Conservation (phyloP, 1,140 invertebrate species). For the Drosophila pruinosa region DNA sequence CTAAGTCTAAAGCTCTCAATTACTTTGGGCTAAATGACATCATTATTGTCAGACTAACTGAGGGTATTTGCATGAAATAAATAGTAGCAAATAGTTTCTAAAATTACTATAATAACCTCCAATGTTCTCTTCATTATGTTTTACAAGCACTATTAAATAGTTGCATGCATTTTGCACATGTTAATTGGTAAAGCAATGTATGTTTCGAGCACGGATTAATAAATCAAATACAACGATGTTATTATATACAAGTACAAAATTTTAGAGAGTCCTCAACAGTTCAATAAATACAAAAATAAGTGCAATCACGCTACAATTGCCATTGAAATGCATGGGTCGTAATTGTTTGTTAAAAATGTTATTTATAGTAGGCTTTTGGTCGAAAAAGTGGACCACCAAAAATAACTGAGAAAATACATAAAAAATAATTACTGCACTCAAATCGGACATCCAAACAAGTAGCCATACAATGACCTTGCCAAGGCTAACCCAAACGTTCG, state of each 20-base stretch:
- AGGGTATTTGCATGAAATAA: background rate
- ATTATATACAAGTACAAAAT: background rate
- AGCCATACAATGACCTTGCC: constrained; percentile 52
- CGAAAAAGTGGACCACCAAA: background rate
- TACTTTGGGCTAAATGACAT: background rate
- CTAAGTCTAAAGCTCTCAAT: background rate
- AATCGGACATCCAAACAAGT: constrained; percentile 22
- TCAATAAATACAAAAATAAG: background rate
- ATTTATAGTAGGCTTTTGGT: constrained; percentile 6
- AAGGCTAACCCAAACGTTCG: constrained; percentile 25
- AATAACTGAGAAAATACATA: constrained; percentile 10
- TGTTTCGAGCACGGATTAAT: background rate
- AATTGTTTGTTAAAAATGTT: constrained; percentile 5
- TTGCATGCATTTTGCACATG: constrained; percentile 35
- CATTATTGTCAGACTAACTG: background rate
- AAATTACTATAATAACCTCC: background rate
- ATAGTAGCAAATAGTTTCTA: background rate
- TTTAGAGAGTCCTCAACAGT: background rate
- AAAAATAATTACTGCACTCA: constrained; percentile 26
- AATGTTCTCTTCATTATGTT: constrained; percentile 9
- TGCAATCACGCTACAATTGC: constrained; percentile 6
- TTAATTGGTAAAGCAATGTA: constrained; percentile 24
- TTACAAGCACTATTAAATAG: constrained; percentile 3
- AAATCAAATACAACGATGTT: background rate
- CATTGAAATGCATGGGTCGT: constrained; percentile 6